These are phyloP conservation scores for Steinernema hermaphroditum DNA, from an alignment of 2,888 invertebrate species.

Conservation along the genomic window DNA sequence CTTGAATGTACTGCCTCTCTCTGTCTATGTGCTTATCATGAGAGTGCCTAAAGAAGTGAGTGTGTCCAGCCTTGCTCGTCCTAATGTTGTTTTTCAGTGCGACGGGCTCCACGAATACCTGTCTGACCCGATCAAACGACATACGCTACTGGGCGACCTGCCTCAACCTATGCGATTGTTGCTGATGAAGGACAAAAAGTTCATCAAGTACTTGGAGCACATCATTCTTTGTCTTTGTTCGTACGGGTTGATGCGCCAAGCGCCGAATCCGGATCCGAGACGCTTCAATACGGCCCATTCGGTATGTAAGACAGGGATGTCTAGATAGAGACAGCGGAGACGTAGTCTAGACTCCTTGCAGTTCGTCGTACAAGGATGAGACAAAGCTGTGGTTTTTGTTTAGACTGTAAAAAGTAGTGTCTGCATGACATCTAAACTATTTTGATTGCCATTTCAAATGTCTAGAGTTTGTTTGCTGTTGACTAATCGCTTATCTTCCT, in stretches of 20 bases:
- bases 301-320: slow-evolving; percentile 22
- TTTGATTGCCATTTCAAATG: neutral
- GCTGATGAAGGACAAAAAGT: slow-evolving; percentile 46
- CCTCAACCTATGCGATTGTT: slow-evolving; percentile 43
- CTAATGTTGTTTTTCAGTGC: slow-evolving; percentile 17
- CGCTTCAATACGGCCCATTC: slow-evolving; percentile 35
- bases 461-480: no score
- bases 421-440: no score
- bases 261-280: slow-evolving; percentile 45
- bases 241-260: slow-evolving; percentile 46
- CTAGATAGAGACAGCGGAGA: no score
- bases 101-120: slow-evolving; percentile 42
- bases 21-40: slow-evolving; percentile 47
- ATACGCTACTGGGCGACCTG: slow-evolving; percentile 53
- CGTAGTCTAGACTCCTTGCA: no score
- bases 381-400: no score
- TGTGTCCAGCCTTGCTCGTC: neutral
- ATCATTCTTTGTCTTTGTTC: slow-evolving; percentile 43
- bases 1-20: slow-evolving; percentile 52
- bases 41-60: slow-evolving; percentile 42
- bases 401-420: no score
- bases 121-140: slow-evolving; percentile 47
- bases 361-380: no score
- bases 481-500: no score
- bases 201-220: slow-evolving; percentile 48